phyloP scores from a whole-genome alignment of 2,888 invertebrate genomes.

The Lasioglossum calceatum region DNA sequence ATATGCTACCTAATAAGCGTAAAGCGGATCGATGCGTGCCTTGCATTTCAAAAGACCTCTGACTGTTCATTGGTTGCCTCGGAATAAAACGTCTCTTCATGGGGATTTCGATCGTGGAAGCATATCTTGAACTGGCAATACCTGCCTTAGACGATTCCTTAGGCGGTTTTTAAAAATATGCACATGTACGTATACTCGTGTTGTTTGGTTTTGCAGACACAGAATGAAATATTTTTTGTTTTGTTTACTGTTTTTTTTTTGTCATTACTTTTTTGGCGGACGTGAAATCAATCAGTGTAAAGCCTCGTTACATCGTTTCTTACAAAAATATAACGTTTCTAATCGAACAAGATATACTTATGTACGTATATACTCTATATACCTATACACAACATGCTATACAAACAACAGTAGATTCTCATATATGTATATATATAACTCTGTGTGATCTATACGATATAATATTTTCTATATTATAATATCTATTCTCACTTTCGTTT shows the following conservation, averaged over 20 bases:
- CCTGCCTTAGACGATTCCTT: constrained; percentile 76
- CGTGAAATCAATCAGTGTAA: constrained; percentile 60
- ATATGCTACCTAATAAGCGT: constrained; percentile 75
- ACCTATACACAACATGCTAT: constrained; percentile 25
- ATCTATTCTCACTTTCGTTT: constrained; percentile 27
- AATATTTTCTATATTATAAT: not conserved
- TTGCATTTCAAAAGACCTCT: constrained; percentile 77
- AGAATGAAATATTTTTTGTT: constrained; percentile 35
- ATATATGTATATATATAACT: not conserved
- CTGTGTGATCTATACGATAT: constrained; percentile 6
- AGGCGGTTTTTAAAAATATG: constrained; percentile 72
- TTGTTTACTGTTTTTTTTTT: not conserved
- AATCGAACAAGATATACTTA: constrained; percentile 10
- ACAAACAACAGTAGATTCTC: constrained; percentile 17
- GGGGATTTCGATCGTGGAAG: constrained; percentile 74
- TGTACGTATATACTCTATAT: not conserved
- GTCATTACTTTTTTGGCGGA: constrained; percentile 21
- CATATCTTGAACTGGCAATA: constrained; percentile 72
- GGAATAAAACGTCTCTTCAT: constrained; percentile 67
- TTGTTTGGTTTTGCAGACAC: constrained; percentile 29
- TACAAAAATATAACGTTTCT: constrained; percentile 33
- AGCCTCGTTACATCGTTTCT: constrained; percentile 36
- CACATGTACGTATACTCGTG: constrained; percentile 57
- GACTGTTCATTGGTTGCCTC: constrained; percentile 73
- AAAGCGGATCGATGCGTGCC: constrained; percentile 74